Evolutionary conservation across 2,797 vertebrate genomes (phyloP), one percentile per base, ranked within the genome.

Genomic region (Protonibea diacanthus): DNA sequence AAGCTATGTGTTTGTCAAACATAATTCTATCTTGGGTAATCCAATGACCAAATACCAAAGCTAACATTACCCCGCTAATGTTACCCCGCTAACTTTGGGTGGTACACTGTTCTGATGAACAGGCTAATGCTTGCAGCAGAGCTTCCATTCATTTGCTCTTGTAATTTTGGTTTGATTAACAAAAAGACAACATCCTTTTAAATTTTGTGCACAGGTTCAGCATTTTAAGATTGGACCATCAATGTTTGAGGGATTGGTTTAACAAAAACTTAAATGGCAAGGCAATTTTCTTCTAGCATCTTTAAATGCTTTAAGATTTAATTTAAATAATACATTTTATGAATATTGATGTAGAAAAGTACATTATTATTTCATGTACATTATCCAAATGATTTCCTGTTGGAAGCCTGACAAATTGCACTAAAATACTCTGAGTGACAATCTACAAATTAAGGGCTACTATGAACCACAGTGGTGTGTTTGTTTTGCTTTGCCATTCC

Each of bases 401-500:
- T 20, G 2, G 20, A 53, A 18, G 38, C n/a, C 51, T 25, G 74
- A 70, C 12, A 38, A 45, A 55, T 13, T 21, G 48, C 40, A 40
- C 11, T 64, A 21, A 49, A 58, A 67, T 38, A 57, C 23, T 58
- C 27, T 18, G 27, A 70, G 55, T 80, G 51, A 59, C 61, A 71
- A 40, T 71, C 58, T 52, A 69, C 49, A 78, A 53, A 72, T 47
- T 12, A 53, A 60, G 56, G 42, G 40, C n/a, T 21, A 44, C 38
- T 27, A 4, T 42, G 23, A 52, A 84, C 42, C 47, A 58, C 72
- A 33, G 58, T 18, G 53, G 42, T 70, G 62, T 83, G 65, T 87
- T 78, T 83, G 76, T 84, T 84, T 57, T 63, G 80, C 64, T 74
- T 61, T 62, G 59, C 42, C 48, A 14, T 60, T 78, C 76, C 76